Conservation (phyloP, 2,113 vertebrate species). For the Delphinus delphis region DNA sequence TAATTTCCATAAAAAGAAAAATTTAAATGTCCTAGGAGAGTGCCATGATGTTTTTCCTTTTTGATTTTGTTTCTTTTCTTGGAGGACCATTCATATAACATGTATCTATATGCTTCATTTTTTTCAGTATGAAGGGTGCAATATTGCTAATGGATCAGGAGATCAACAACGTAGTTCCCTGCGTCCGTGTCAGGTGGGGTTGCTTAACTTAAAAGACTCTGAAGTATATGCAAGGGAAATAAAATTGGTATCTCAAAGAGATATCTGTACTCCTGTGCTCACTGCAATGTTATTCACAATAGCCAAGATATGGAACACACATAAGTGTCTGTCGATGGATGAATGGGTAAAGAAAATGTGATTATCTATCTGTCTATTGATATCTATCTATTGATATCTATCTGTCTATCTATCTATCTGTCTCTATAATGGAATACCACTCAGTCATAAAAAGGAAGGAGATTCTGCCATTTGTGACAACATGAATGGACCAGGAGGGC, state of each 20-base stretch:
- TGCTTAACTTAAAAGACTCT: neutral
- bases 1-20: neutral
- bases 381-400: too few relatives aligned
- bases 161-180: fast-evolving
- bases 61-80: neutral
- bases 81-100: neutral
- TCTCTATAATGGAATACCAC: neutral
- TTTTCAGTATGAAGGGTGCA: neutral
- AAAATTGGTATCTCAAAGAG: neutral
- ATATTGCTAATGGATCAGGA: neutral
- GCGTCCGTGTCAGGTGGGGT: neutral
- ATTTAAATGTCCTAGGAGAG: neutral
- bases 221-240: neutral
- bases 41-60: neutral
- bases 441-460: neutral
- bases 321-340: too few relatives aligned
- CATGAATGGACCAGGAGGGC: neutral
- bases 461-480: neutral
- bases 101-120: neutral
- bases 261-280: neutral
- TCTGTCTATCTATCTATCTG: too few relatives aligned
- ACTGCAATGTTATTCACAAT: neutral
- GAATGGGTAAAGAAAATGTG: neutral
- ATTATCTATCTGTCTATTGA: too few relatives aligned
- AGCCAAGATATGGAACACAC: neutral